Percentiles rank a stretch among this genome's conserved stretches.
Evolutionary conservation across 2,113 vertebrate genomes (phyloP).

Genomic region (Colius striatus): DNA sequence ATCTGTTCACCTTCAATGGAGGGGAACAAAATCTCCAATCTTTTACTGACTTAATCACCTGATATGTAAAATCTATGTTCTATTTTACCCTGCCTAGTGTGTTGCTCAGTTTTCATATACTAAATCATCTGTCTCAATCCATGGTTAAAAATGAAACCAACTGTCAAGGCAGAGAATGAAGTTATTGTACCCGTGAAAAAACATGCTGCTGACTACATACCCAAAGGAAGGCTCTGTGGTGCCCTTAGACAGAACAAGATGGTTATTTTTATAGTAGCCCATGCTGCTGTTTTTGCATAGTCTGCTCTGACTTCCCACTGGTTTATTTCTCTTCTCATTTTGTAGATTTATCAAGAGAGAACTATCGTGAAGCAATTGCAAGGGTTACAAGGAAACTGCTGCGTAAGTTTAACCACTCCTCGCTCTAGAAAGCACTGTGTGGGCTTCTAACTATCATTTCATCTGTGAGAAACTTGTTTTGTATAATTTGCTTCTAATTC

Average conservation of each 20-base stretch:
- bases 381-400: conserved; percentile 88
- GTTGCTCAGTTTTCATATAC: not conserved
- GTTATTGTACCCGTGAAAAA: not conserved
- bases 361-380: conserved; percentile 91
- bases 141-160: not conserved
- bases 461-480: not conserved
- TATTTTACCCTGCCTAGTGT: not conserved
- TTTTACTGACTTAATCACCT: not conserved
- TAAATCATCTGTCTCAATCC: not conserved
- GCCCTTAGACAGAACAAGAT: not conserved
- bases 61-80: not conserved
- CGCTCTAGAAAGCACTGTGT: not conserved
- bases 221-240: not conserved
- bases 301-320: not conserved
- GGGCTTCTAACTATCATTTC: not conserved
- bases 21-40: not conserved
- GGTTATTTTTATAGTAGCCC: not conserved
- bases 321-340: not conserved
- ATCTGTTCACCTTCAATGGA: not conserved
- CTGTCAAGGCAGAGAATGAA: not conserved
- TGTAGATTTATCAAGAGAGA: conserved; percentile 88
- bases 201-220: not conserved
- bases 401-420: conserved; percentile 81
- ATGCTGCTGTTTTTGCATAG: not conserved
- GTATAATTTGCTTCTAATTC: not conserved